Base-by-base conservation (phyloP, 2,113 vertebrate species). In the Nycticorax nycticorax region DNA sequence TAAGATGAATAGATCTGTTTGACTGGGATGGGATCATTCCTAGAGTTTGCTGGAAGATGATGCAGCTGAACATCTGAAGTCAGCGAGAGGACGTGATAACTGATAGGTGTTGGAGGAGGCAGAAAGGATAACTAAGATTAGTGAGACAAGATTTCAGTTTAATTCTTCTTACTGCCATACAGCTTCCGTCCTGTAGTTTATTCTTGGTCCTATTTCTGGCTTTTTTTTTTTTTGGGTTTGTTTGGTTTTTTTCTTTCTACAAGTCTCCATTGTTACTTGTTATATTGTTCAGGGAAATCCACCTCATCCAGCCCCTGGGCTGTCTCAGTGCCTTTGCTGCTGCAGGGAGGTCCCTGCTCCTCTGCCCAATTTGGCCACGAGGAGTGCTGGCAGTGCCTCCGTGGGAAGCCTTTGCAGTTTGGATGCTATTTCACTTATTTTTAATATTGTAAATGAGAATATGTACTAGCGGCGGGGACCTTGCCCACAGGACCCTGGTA, bases 381-480 rank as follows among this genome's bases (percentile, higher is more conserved):
- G 59, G 33, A 88, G 17, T 3, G 2, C 56, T 92, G 83, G 63
- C 63, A 79, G 33, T 28, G 72, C 59, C 76, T 87, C 20, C 0
- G 3, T 15, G 62, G 66, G 88, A 89, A 84, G 92, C 56, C 56
- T 48, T 74, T 91, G 62, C 62, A 45, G 37, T 87, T 88, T 77
- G 92, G 79, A 91, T 91, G 75, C 69, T 6, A 6, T 78, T 95
- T 87, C 62, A 35, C 33, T 69, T 48, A 8, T 45, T 69, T 76
- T 66, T 63, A 30, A 26, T 80, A 52, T 32, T 78, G 32, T 6
- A 27, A 72, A 79, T 78, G 35, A 81, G 68, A 27, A 43, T 41
- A 48, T 21, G 28, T 83, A 69, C 37, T 52, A 71, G 68, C 5
- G 9, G 64, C 0, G 0, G 55, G n/a, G 75, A 47, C 2, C 20